Conservation (phyloP, 2,888 invertebrate genomes). For the Dolomedes plantarius region DNA sequence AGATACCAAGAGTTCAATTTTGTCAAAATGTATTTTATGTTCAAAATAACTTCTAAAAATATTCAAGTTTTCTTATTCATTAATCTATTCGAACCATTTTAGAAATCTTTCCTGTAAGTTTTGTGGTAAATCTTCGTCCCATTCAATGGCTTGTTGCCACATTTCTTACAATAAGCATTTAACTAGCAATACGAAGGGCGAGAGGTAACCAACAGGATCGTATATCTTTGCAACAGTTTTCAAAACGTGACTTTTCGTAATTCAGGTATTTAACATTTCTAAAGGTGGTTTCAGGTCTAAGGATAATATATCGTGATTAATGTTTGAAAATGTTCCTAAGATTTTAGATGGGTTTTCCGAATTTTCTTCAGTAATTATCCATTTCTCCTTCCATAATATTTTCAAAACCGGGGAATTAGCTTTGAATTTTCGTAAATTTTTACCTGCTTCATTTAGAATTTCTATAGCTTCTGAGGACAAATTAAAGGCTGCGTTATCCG, state of each 20-base stretch:
- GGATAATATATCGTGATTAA: neutral
- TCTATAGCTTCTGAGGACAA: neutral
- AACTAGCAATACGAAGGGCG: neutral
- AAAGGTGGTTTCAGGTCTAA: neutral
- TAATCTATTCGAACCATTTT: too few species aligned
- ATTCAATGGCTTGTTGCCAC: neutral
- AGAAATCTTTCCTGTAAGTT: too few species aligned
- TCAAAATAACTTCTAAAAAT: neutral
- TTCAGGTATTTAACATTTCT: neutral
- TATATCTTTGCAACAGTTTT: neutral
- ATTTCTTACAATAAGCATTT: neutral
- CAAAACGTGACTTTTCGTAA: neutral
- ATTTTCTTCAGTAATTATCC: neutral
- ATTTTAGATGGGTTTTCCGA: neutral
- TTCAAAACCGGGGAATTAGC: neutral
- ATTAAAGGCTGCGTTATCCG: neutral
- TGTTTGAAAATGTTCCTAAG: neutral
- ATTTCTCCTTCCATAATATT: neutral
- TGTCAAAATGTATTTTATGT: too few species aligned
- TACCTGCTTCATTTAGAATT: neutral
- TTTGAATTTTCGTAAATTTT: conserved; percentile 15
- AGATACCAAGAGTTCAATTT: too few species aligned
- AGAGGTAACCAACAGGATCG: conserved; percentile 13
- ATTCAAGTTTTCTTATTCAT: neutral
- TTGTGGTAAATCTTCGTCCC: neutral